Base-by-base conservation (phyloP, 2,888 invertebrate genomes). In the Tenthredo mesomela region DNA sequence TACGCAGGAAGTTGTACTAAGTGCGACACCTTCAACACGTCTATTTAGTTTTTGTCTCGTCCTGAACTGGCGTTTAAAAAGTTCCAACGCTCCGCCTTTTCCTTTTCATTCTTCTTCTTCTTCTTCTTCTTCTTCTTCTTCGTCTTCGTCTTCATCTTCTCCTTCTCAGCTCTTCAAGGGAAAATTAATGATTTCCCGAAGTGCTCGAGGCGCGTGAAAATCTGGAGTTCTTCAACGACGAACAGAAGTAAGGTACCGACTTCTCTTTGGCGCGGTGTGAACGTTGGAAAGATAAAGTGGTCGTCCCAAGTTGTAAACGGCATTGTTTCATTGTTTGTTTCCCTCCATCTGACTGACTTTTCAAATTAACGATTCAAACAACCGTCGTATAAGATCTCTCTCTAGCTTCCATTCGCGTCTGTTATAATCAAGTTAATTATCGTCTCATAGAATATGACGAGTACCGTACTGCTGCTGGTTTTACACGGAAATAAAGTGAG, bases 181-280 rank as follows among this genome's bases (percentile, higher is more conserved):
- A 89, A 89, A 90, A 91, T 91, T 91, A 91, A 91, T 90, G 91
- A 91, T 91, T 91, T 90, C 90, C 90, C 89, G 89, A 91, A 91
- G 88, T 88, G 86, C 89, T 89, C 84, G 85, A 88, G 86, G 43
- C 84, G 85, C 82, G 84, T 85, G 84, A 82, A 85, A 85, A 85
- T 82, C 82, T 82, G 67, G 67, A 82, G 33, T 67, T 67, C 80
- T 80, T 80, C 58, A 80, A 61, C 80, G 18, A 40, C n/a, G 61
- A 40, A 37, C 33, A 29, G 75, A 47, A 43, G 33, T 5, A 33
- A 33, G 12, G 47, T 29, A 77, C 47, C 54, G 50, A n/a, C 50
- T 29, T 37, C 47, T 77, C 47, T 50, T 77, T n/a, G 33, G 18
- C 50, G 54, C 54, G 29, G 37, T 40, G n/a, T 21, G 61, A 61